Percentiles rank a stretch among this genome's conserved stretches.
Conservation (phyloP, 1,140 invertebrate genomes). For the Aphelenchoides avenae region DNA sequence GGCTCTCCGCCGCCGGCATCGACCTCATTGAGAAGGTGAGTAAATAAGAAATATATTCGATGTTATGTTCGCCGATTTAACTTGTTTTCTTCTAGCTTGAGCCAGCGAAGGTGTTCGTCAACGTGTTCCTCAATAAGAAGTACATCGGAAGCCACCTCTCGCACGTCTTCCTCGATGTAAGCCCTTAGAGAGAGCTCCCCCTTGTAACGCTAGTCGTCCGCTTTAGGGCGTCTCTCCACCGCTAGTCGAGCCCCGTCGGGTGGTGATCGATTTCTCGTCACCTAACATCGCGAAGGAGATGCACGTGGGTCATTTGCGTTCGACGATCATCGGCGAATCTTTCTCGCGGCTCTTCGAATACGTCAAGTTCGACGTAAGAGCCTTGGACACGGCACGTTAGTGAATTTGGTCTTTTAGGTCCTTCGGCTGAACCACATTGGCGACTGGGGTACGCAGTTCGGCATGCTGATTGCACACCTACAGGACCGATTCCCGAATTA, state of each 20-base stretch:
- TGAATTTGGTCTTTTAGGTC: too few relatives aligned
- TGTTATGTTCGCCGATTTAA: too few relatives aligned
- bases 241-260: too few relatives aligned
- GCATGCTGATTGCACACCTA: constrained; percentile 95
- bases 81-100: too few relatives aligned
- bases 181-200: too few relatives aligned
- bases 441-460: constrained; percentile 99
- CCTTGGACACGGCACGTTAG: constrained; percentile 3
- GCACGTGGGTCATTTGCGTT: constrained; percentile 96
- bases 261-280: constrained; percentile 93
- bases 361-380: constrained; percentile 74
- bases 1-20: constrained; percentile 31
- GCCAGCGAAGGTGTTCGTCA: constrained; percentile 89
- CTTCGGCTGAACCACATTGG: constrained; percentile 90
- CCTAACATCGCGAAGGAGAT: constrained; percentile 99
- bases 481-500: constrained; percentile 86
- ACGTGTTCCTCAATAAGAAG: constrained; percentile 70
- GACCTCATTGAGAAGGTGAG: constrained; percentile 74
- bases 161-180: constrained; percentile 66
- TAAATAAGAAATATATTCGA: too few relatives aligned
- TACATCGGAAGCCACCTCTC: constrained; percentile 68
- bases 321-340: constrained; percentile 92
- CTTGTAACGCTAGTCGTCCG: too few relatives aligned
- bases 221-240: too few relatives aligned
- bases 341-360: constrained; percentile 84